phyloP scores from a whole-genome alignment of 2,113 vertebrate species.

The Spheniscus mendiculus region DNA sequence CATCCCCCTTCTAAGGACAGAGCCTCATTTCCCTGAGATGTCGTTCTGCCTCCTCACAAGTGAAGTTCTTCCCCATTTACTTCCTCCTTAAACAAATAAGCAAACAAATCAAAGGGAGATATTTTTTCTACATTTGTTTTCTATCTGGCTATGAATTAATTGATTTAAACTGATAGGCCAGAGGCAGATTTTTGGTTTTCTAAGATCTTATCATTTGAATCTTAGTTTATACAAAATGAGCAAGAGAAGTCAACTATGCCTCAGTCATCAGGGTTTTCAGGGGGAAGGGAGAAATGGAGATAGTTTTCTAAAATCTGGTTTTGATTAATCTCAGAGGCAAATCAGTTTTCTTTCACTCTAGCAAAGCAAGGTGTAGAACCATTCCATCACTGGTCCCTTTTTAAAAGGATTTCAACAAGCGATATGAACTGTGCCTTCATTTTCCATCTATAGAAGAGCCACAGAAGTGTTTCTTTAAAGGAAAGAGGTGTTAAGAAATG shows the following conservation, averaged over 20 bases:
- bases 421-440: not conserved
- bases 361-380: not conserved
- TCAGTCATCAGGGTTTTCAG: not conserved
- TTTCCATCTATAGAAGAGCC: conserved; percentile 13
- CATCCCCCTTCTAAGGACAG: not conserved
- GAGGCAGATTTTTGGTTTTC: not conserved
- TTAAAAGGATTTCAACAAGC: not conserved
- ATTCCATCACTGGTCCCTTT: not conserved
- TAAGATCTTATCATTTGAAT: not conserved
- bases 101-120: not conserved
- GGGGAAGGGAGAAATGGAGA: not conserved
- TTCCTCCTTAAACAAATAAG: not conserved
- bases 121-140: not conserved
- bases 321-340: not conserved
- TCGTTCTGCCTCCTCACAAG: not conserved
- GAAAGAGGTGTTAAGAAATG: conserved; percentile 29
- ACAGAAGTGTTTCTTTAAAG: conserved; percentile 34
- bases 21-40: not conserved
- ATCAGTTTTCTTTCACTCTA: not conserved
- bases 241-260: not conserved
- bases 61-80: not conserved
- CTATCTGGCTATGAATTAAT: not conserved
- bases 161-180: not conserved
- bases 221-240: not conserved
- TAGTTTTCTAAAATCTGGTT: not conserved